Evolutionary conservation across 2,888 invertebrate species (phyloP), one percentile per base, ranked within the genome.

Genomic region (Cyclophora punctaria): DNA sequence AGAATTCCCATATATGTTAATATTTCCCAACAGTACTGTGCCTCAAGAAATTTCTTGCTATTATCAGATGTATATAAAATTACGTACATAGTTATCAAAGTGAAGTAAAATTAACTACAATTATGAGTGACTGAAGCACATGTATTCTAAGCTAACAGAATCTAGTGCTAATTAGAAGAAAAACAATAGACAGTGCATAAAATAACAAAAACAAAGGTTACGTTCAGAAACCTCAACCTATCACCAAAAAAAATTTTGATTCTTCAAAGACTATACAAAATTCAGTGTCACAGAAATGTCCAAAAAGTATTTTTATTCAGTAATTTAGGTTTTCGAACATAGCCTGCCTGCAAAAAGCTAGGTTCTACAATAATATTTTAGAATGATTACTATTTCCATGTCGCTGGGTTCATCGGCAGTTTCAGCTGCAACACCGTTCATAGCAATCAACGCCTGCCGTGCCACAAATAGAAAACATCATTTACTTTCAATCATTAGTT

Each of bases 221-320:
- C 84, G 86, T 87, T 87, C 87, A 87, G 84, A 87, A 87, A 87
- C 85, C 86, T 68, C 58, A 48, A 61, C 71, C 78, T 78, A 76
- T 57, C 57, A 49, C 59, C 51, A 59, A 48, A 50, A 49, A 48
- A 58, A 59, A 58, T 73, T 75, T 69, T 50, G 62, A 69, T 65
- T 61, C 20, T 20, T 20, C 20, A 20, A 20, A 20, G 20, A 20
- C 20, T 20, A 20, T 20, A 43, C 35, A 43, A 7, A 35, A 35
- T 34, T 41, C 7, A 7, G 59, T 64, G 65, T 64, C 67, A 45
- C 58, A 66, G 49, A 67, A 46, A 46, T 49, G 6, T 50, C 48
- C 48, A 53, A 52, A 50, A 48, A 53, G 20, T 20, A 20, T 20
- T 20, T 20, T 20, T 20, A 2, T 59, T 50, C 50, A n/a, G 4